Conservation (phyloP, 2,113 vertebrate species). For the Eira barbara region DNA sequence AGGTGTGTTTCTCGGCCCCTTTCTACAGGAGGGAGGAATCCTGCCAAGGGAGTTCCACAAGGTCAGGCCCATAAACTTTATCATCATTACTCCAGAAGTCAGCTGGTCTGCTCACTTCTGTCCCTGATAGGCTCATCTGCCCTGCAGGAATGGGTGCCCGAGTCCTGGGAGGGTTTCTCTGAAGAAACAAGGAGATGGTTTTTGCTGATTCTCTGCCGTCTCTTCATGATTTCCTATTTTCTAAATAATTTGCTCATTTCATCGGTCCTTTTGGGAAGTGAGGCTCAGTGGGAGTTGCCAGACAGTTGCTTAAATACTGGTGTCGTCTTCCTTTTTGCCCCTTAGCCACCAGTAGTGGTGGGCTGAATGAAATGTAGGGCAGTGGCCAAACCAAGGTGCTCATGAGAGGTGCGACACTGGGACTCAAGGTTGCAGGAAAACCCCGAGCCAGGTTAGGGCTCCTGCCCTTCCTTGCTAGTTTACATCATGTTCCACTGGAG, state of each 20-base stretch:
- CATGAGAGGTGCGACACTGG: background rate
- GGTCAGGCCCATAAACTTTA: conserved; percentile 29
- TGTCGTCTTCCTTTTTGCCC: background rate
- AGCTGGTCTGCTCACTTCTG: background rate
- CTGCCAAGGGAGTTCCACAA: conserved; percentile 41
- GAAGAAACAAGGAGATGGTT: background rate
- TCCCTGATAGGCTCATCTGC: background rate
- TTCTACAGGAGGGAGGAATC: conserved; percentile 41
- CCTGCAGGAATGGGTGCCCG: background rate
- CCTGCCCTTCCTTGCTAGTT: background rate
- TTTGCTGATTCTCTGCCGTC: background rate
- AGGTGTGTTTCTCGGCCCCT: background rate
- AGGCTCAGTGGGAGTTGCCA: background rate
- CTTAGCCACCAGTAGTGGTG: background rate
- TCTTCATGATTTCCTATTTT: background rate
- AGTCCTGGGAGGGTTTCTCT: background rate
- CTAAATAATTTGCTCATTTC: background rate
- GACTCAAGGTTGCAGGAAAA: background rate
- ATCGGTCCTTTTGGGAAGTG: background rate
- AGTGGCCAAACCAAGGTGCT: background rate
- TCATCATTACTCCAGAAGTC: conserved; percentile 15
- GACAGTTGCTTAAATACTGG: background rate
- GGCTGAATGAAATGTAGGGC: background rate
- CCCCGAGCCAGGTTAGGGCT: background rate
- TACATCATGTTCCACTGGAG: background rate